These are phyloP conservation scores for Dynastes tityus DNA, from an alignment of 2,888 invertebrate genomes.

Conservation along the genomic window DNA sequence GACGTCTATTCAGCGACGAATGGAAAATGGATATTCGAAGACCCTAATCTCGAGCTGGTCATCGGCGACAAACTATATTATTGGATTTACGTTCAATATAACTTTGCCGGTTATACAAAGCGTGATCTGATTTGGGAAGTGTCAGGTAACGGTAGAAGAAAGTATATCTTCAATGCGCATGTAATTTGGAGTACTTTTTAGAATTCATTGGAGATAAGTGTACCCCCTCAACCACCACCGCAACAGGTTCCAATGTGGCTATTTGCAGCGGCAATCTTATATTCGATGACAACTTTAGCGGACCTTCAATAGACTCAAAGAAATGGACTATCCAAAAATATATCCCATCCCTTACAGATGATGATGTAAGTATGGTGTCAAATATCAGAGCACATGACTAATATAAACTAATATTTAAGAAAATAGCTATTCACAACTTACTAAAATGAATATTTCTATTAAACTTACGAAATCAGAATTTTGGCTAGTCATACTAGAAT, in stretches of 20 bases:
- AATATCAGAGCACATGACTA: not conserved
- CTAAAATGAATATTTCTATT: too few relatives aligned
- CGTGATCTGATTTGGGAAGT: constrained; percentile 70
- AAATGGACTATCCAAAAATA: constrained; percentile 76
- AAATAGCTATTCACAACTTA: too few relatives aligned
- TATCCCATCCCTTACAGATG: constrained; percentile 67
- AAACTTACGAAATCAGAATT: too few relatives aligned
- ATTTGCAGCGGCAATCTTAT: constrained; percentile 68
- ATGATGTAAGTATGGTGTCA: constrained; percentile 43
- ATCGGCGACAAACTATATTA: constrained; percentile 76
- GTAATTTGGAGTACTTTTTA: not conserved
- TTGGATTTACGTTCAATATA: constrained; percentile 75
- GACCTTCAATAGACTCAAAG: constrained; percentile 65
- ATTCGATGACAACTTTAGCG: constrained; percentile 77
- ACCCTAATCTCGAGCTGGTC: constrained; percentile 69
- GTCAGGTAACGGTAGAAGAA: constrained; percentile 64
- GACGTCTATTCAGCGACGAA: constrained; percentile 70
- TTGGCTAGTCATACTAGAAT: too few relatives aligned
- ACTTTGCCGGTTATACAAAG: constrained; percentile 71
- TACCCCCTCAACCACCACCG: not conserved
- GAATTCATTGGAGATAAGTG: constrained; percentile 12
- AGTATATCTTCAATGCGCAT: not conserved
- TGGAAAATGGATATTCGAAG: constrained; percentile 73
- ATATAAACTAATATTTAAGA: too few relatives aligned
- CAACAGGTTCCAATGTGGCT: constrained; percentile 18